phyloP scores from a whole-genome alignment of 1,140 invertebrate species.

The Penaeus chinensis region DNA sequence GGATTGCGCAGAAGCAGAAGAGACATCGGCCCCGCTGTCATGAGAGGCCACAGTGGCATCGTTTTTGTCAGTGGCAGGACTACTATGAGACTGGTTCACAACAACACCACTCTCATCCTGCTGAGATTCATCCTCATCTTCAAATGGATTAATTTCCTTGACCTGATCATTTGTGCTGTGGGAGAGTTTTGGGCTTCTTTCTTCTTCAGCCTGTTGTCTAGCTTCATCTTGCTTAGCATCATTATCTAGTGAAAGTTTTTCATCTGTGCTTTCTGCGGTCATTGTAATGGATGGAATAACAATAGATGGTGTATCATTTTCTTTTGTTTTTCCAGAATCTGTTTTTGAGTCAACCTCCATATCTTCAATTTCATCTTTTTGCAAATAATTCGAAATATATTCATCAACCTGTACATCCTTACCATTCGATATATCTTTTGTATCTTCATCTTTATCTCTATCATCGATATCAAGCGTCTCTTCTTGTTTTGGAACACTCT shows the following conservation, averaged over 20 bases:
- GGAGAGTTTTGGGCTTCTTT: background rate
- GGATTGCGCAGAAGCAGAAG: constrained; percentile 27
- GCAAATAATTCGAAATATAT: background rate
- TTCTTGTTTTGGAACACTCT: constrained; percentile 2
- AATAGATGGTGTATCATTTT: too few species aligned
- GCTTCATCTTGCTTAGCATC: background rate
- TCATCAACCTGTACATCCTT: too few species aligned
- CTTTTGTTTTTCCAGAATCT: too few species aligned
- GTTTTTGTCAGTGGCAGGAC: constrained; percentile 23
- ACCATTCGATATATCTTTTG: too few species aligned
- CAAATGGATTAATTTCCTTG: constrained; percentile 58
- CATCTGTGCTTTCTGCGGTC: constrained; percentile 8
- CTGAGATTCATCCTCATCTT: constrained; percentile 58
- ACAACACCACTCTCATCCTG: constrained; percentile 34
- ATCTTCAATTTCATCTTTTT: background rate
- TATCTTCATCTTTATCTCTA: too few species aligned
- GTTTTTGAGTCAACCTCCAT: too few species aligned
- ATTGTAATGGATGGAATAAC: constrained; percentile 26
- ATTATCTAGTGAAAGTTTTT: background rate
- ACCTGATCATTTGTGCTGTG: constrained; percentile 21
- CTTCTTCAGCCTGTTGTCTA: background rate
- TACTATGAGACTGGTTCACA: constrained; percentile 34
- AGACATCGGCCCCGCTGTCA: constrained; percentile 35
- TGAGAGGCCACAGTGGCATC: constrained; percentile 14
- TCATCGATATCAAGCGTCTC: too few species aligned